phyloP scores from a whole-genome alignment of 2,797 vertebrate species.

The Emys orbicularis region DNA sequence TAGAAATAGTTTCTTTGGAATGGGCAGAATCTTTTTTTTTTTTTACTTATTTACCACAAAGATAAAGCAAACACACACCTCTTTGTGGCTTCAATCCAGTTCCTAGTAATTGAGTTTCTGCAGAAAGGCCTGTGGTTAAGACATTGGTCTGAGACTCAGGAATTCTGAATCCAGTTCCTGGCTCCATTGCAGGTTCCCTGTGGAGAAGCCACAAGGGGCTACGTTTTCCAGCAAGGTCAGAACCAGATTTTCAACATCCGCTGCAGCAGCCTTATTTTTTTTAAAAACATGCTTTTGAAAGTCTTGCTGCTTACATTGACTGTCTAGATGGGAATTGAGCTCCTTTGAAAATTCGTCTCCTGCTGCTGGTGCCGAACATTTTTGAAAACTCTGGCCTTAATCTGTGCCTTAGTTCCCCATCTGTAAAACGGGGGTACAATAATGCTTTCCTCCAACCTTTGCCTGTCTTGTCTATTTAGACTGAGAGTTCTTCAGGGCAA shows the following conservation, averaged over 20 bases:
- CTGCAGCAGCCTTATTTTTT: neutral
- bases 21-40: neutral
- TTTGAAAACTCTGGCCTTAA: neutral
- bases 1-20: neutral
- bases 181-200: neutral
- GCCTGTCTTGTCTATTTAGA: neutral
- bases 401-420: neutral
- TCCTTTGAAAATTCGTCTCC: neutral
- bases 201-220: neutral
- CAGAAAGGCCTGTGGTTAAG: neutral
- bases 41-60: neutral
- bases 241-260: neutral
- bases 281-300: neutral
- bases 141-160: neutral
- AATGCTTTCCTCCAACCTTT: neutral
- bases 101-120: neutral
- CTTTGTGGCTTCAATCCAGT: neutral
- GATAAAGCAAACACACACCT: neutral
- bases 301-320: neutral
- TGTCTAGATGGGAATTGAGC: neutral
- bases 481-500: neutral
- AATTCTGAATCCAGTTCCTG: neutral
- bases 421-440: neutral
- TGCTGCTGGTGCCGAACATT: neutral
- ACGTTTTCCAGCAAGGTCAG: neutral